These are phyloP conservation scores for Melanostoma scalare DNA, from an alignment of 2,888 invertebrate genomes.

Conservation along the genomic window DNA sequence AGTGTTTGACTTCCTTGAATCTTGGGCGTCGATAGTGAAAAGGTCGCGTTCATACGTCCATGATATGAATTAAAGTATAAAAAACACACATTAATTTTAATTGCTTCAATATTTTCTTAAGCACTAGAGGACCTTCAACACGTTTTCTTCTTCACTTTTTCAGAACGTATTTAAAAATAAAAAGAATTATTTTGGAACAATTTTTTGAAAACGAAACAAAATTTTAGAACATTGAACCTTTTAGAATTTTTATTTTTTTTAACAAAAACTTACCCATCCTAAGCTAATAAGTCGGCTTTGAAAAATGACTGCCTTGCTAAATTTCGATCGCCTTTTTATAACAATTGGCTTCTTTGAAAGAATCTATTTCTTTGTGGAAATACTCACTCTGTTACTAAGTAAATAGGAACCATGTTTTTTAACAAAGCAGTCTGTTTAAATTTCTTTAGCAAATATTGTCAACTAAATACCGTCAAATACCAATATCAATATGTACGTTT, in stretches of 20 bases:
- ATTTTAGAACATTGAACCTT: not conserved
- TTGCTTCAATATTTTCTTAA: no score
- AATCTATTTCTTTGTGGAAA: not conserved
- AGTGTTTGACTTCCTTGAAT: no score
- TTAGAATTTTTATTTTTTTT: not conserved
- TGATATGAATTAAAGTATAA: no score
- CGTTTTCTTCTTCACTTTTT: no score
- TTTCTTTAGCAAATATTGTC: no score
- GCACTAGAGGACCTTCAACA: no score
- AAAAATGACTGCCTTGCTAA: not conserved
- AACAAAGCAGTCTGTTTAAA: not conserved
- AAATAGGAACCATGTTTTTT: not conserved
- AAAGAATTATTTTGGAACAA: no score
- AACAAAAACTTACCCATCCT: constrained; percentile 26
- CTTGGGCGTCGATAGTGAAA: no score
- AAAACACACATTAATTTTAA: no score
- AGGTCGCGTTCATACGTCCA: no score
- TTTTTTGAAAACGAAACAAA: no score
- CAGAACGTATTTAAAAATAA: no score
- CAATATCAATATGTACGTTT: not conserved
- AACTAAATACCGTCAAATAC: not conserved
- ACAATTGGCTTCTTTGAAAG: not conserved
- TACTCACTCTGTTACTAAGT: not conserved
- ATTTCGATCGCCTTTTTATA: constrained; percentile 6
- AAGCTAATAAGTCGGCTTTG: not conserved